Base-by-base conservation (phyloP, 2,113 vertebrate species). In the Suncus etruscus region DNA sequence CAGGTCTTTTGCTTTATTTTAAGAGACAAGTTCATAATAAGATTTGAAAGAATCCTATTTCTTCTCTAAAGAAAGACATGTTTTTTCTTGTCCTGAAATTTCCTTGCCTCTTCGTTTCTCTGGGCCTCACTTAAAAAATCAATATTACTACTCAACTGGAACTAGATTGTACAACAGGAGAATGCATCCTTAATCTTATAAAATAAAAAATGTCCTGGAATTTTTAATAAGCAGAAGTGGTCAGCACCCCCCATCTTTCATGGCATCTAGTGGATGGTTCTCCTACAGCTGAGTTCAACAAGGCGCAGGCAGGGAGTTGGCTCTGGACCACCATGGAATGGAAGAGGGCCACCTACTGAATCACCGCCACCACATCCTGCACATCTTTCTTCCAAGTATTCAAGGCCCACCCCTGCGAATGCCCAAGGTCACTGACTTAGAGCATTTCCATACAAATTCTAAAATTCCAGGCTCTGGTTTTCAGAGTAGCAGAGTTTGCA, bases 281-380 rank as follows among this genome's bases (percentile, higher is more conserved):
- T 89, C 87, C 86, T 80, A 72, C 51, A 91, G 82, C n/a, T 1
- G 58, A 50, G 82, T 2, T 63, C 90, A 90, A 92, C 29, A 16
- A 70, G 93, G 72, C 83, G 69, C 90, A 58, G 8, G 51, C 81
- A 79, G 45, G 39, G 85, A 94, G 22, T 68, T 95, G 95, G 95
- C 95, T 89, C 48, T 1, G 83, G 90, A 94, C 95, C 95, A 92
- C 90, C 72, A 84, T 84, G 91, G 96, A 93, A 95, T 96, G 95
- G 96, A 95, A 50, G 91, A 88, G 77, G 90, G 95, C 95, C 96
- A 97, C 90, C 94, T 77, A 88, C 94, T 96, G 96, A 96, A 85
- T 94, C 93, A 90, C 85, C 77, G 0, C 83, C 69, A 90, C 95
- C 96, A 96, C 95, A 97, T 97, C 96, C 95, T 95, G 95, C 45